These are phyloP conservation scores for Ceyx margarethae DNA, from an alignment of 2,113 vertebrate species.

Conservation along the genomic window DNA sequence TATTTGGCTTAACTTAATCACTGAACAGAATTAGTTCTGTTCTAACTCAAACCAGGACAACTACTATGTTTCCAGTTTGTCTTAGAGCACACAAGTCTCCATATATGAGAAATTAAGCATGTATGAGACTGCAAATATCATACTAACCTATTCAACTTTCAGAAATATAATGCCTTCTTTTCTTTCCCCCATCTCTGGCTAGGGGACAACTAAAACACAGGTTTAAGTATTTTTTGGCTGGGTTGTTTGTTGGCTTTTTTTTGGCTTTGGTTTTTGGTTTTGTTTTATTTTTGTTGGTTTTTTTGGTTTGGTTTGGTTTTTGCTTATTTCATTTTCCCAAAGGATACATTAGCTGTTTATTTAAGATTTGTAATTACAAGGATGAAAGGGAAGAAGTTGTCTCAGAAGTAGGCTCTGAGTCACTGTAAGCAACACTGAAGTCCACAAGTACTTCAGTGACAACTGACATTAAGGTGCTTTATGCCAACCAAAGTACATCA, in stretches of 20 bases:
- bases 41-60: too few relatives aligned
- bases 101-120: background rate
- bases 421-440: background rate
- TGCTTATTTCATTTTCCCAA: background rate
- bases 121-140: background rate
- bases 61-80: background rate
- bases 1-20: too few relatives aligned
- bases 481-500: background rate
- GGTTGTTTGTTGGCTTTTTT: background rate
- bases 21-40: too few relatives aligned
- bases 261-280: background rate
- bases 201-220: slow-evolving; percentile 37
- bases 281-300: too few relatives aligned
- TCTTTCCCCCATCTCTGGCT: background rate
- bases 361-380: background rate
- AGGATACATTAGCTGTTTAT: background rate
- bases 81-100: background rate
- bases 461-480: background rate
- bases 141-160: background rate
- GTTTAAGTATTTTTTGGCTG: background rate
- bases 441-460: background rate
- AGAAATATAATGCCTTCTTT: background rate
- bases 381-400: background rate
- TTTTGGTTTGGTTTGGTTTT: too few relatives aligned
- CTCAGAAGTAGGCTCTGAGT: background rate